phyloP scores from a whole-genome alignment of 2,888 invertebrate species.

The Andrena hattorfiana region DNA sequence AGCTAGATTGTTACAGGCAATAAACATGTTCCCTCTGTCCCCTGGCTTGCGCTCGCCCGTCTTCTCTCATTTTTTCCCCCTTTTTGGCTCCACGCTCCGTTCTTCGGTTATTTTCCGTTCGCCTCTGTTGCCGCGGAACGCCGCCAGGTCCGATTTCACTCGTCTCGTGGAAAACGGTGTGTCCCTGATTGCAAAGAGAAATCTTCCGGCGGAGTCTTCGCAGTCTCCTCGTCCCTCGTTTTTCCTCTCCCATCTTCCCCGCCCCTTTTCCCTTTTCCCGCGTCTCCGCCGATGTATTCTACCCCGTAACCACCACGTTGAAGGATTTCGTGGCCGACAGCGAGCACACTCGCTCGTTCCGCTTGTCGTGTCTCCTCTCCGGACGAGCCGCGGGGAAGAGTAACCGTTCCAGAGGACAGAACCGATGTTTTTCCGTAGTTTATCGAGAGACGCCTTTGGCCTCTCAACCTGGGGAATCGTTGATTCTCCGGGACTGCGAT shows the following conservation, averaged over 20 bases:
- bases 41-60: constrained; percentile 12
- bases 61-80: constrained; percentile 16
- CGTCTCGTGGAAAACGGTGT: constrained; percentile 73
- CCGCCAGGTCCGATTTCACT: constrained; percentile 71
- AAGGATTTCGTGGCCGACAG: constrained; percentile 59
- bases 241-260: not conserved
- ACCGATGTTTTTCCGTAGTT: constrained; percentile 57
- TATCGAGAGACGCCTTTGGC: constrained; percentile 52
- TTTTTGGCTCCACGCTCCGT: constrained; percentile 15
- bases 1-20: constrained; percentile 38
- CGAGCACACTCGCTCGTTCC: constrained; percentile 56
- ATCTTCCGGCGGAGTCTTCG: constrained; percentile 63
- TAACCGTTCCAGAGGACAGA: constrained; percentile 53
- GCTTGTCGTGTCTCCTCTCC: constrained; percentile 33
- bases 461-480: constrained; percentile 44
- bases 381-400: constrained; percentile 18
- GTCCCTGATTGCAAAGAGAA: constrained; percentile 71
- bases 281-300: constrained; percentile 17
- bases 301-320: constrained; percentile 24
- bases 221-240: constrained; percentile 51
- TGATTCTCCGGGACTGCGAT: constrained; percentile 45
- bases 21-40: constrained; percentile 62
- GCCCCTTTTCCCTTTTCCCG: not conserved
- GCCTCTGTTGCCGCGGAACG: constrained; percentile 51
- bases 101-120: constrained; percentile 38